phyloP scores from a whole-genome alignment of 2,888 invertebrate species.

The Mycalesis mineus region DNA sequence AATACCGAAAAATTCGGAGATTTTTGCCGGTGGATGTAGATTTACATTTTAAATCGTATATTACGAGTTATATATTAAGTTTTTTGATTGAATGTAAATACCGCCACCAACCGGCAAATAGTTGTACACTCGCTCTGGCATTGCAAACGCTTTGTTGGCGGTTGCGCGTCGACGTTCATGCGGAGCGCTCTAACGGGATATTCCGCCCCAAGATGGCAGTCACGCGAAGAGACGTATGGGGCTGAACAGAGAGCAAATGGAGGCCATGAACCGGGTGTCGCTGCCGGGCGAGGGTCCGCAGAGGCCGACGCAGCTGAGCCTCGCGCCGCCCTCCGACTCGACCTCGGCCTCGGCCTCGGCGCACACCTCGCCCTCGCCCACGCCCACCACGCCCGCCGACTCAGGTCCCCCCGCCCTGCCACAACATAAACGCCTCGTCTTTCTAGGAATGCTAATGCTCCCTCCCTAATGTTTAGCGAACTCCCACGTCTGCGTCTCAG shows the following conservation, averaged over 20 bases:
- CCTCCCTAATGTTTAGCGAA: conserved; percentile 30
- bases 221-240: conserved; percentile 78
- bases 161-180: conserved; percentile 8
- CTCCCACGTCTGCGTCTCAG: background rate
- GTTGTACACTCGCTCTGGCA: conserved; percentile 18
- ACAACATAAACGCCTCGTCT: conserved; percentile 33
- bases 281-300: conserved; percentile 53
- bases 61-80: background rate
- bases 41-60: background rate
- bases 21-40: background rate
- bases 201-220: conserved; percentile 77
- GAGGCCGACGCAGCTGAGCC: conserved; percentile 68
- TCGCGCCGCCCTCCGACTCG: conserved; percentile 70
- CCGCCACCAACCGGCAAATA: conserved; percentile 32
- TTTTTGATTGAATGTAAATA: conserved; percentile 5
- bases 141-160: conserved; percentile 39
- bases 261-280: conserved; percentile 74
- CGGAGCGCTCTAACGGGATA: conserved; percentile 56
- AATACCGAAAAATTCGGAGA: background rate
- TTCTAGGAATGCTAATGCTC: conserved; percentile 51
- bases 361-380: conserved; percentile 75
- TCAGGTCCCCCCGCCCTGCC: conserved; percentile 60
- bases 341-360: conserved; percentile 75
- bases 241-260: conserved; percentile 78
- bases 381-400: conserved; percentile 76